A percentile compares a stretch with the other conserved stretches of the same genome.
Conservation (phyloP, 2,888 invertebrate genomes). For the Helleia helle region DNA sequence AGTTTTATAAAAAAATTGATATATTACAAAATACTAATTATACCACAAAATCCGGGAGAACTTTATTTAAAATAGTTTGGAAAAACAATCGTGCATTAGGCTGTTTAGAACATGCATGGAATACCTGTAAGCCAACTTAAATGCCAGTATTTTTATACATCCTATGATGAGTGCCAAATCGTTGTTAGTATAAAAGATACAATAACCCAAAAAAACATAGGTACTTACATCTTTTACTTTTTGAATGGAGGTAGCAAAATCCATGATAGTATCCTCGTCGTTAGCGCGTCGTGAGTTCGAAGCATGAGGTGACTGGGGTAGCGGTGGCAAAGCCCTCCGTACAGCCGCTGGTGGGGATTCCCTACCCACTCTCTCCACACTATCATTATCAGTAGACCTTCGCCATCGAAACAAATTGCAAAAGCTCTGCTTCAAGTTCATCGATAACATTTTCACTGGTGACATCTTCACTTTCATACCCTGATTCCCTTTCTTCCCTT, state of each 20-base stretch:
- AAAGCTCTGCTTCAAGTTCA: conserved; percentile 86
- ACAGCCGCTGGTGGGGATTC: conserved; percentile 52
- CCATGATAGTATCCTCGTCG: conserved; percentile 75
- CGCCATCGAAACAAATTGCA: conserved; percentile 88
- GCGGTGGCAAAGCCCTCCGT: conserved; percentile 57
- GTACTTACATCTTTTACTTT: conserved; percentile 95
- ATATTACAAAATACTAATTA: no score
- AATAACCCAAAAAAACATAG: no score
- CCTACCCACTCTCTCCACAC: conserved; percentile 39
- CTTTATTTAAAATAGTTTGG: background rate
- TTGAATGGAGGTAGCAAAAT: conserved; percentile 93
- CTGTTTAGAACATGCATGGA: no score
- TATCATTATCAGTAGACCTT: conserved; percentile 34
- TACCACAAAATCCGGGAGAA: no score
- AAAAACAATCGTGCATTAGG: no score
- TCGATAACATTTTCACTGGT: conserved; percentile 77
- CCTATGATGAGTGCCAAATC: no score
- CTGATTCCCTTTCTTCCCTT: conserved; percentile 35
- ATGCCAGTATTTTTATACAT: no score
- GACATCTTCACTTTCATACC: conserved; percentile 76
- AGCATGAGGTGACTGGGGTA: conserved; percentile 38
- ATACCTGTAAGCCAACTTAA: no score
- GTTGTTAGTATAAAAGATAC: no score
- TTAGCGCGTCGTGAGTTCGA: conserved; percentile 32
- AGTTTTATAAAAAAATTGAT: no score